phyloP scores from a whole-genome alignment of 53 echinoderm and acorn worm species.

The Apostichopus leukothele region DNA sequence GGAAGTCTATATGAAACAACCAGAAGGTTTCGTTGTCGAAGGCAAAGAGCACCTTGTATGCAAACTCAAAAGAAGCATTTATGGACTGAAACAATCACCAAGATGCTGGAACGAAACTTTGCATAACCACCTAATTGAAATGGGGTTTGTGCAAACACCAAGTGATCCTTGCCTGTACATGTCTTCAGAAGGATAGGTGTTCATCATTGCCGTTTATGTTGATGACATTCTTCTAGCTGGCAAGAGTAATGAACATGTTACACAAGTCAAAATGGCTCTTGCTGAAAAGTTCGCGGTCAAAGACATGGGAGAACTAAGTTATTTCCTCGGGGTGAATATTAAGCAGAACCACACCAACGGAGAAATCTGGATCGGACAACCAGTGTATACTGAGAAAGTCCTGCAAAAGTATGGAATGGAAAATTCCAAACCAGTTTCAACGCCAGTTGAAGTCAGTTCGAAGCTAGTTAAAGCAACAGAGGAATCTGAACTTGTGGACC shows the following conservation, averaged over 20 bases:
- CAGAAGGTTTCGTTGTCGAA: neutral
- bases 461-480: no score
- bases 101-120: slow-evolving; percentile 30
- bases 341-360: neutral
- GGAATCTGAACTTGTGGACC: slow-evolving; percentile 2
- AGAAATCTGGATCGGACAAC: no score
- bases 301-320: neutral
- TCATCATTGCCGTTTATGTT: neutral
- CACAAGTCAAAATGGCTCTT: neutral
- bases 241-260: neutral
- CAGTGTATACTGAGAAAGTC: no score
- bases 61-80: slow-evolving; percentile 11
- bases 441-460: neutral
- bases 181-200: slow-evolving; percentile 29
- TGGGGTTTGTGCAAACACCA: slow-evolving; percentile 6
- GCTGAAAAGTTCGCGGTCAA: neutral
- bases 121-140: slow-evolving; percentile 5
- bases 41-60: neutral
- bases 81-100: neutral
- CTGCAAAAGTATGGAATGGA: no score
- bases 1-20: slow-evolving; percentile 31
- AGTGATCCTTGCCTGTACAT: slow-evolving; percentile 13
- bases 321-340: neutral
- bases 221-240: no score
- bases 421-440: neutral